Conservation (phyloP, 2,113 vertebrate genomes). For the Lepus europaeus region DNA sequence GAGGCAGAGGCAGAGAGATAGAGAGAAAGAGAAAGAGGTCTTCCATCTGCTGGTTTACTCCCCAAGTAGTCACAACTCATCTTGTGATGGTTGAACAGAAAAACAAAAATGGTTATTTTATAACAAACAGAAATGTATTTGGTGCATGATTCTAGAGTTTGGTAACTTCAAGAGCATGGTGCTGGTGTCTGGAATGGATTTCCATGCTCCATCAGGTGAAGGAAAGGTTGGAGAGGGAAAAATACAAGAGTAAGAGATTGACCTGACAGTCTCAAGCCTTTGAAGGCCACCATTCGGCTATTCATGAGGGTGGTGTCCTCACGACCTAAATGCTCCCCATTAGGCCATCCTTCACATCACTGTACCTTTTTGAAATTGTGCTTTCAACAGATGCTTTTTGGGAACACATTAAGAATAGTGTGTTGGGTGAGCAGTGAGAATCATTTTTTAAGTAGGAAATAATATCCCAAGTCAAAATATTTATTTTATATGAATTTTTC, state of each 20-base stretch:
- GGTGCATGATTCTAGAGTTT: background rate
- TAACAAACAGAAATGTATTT: background rate
- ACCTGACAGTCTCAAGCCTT: background rate
- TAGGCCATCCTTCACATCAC: background rate
- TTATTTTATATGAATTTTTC: background rate
- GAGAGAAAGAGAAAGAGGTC: no score
- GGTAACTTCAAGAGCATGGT: background rate
- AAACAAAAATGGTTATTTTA: background rate
- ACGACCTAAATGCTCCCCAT: rapidly evolving
- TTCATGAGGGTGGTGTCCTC: background rate
- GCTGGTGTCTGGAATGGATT: background rate
- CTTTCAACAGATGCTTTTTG: background rate
- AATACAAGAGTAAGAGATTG: background rate
- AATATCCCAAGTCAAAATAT: background rate
- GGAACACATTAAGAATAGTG: background rate
- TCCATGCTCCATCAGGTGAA: background rate
- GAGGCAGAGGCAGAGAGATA: no score
- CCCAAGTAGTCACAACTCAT: no score
- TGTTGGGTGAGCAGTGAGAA: no score
- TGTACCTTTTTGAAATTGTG: rapidly evolving
- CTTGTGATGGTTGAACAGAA: background rate
- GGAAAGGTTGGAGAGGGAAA: background rate
- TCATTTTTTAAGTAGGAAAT: background rate
- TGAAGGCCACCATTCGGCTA: background rate
- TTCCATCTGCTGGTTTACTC: no score